Evolutionary conservation across 1,140 invertebrate species (phyloP).

Genomic region (Drosophila orena): DNA sequence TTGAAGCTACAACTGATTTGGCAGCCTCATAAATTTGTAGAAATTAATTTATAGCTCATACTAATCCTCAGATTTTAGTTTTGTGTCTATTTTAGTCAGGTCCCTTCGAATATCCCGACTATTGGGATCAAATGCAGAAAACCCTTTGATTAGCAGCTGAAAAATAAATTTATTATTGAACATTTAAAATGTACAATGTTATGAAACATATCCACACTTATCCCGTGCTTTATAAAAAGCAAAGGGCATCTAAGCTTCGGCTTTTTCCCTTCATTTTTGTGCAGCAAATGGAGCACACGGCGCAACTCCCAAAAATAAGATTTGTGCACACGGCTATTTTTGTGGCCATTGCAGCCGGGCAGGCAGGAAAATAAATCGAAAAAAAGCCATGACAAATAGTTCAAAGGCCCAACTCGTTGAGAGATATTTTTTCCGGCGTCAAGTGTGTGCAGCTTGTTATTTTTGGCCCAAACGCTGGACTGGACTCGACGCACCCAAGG

Average conservation of each 20-base stretch:
- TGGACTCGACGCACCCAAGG: slow-evolving; percentile 43
- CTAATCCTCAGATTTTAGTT: not conserved
- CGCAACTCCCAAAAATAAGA: slow-evolving; percentile 68
- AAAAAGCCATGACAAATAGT: slow-evolving; percentile 71
- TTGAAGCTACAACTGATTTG: not conserved
- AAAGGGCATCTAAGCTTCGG: slow-evolving; percentile 16
- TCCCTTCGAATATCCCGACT: not conserved
- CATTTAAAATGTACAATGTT: no score
- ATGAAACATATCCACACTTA: not conserved
- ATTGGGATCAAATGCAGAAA: not conserved
- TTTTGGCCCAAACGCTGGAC: slow-evolving; percentile 62
- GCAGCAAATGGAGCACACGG: slow-evolving; percentile 61
- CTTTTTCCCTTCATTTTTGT: slow-evolving; percentile 5
- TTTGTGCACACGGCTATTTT: slow-evolving; percentile 71
- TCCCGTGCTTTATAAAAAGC: not conserved
- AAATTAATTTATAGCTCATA: no score
- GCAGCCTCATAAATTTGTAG: not conserved
- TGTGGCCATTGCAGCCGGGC: slow-evolving; percentile 55
- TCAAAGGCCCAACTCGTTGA: slow-evolving; percentile 59
- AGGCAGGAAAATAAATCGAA: slow-evolving; percentile 14
- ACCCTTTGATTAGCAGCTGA: not conserved
- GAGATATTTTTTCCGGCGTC: slow-evolving; percentile 42
- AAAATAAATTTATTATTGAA: not conserved
- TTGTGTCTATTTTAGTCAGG: not conserved
- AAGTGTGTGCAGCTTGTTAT: slow-evolving; percentile 68